These are phyloP conservation scores for Myotis lucifugus DNA, from an alignment of 2,113 vertebrate species.

Conservation along the genomic window DNA sequence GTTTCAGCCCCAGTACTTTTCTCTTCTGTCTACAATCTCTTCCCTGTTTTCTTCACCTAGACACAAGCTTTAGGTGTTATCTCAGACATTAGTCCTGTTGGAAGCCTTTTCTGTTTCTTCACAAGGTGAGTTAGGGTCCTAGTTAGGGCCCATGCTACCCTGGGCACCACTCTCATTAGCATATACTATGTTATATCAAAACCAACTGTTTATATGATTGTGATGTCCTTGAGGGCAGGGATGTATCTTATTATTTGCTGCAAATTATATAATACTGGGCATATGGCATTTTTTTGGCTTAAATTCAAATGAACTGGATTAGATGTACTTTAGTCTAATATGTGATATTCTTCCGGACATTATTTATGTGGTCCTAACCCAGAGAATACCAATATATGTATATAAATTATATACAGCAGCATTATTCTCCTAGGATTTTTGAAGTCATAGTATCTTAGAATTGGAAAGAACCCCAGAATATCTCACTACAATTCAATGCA, in stretches of 20 bases:
- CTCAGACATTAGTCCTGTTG: neutral
- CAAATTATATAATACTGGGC: neutral
- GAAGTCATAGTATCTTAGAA: neutral
- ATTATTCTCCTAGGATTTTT: neutral
- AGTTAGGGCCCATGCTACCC: neutral
- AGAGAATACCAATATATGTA: neutral
- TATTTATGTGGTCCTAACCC: neutral
- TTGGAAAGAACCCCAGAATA: neutral
- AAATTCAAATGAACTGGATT: slow-evolving; percentile 40
- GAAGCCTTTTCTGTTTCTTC: neutral
- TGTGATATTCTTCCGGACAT: neutral
- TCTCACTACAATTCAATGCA: neutral
- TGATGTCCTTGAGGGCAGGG: neutral
- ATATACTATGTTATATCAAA: neutral
- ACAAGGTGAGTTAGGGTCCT: neutral
- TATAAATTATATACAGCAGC: neutral
- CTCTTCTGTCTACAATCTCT: neutral
- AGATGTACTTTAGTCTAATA: neutral
- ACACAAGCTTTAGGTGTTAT: neutral
- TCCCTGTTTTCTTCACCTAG: neutral
- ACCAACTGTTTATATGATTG: neutral
- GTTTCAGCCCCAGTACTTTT: neutral
- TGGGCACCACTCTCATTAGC: neutral
- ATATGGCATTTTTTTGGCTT: neutral
- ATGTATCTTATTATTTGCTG: neutral